phyloP scores from a whole-genome alignment of 2,888 invertebrate species.

The Notocelia uddmanniana region DNA sequence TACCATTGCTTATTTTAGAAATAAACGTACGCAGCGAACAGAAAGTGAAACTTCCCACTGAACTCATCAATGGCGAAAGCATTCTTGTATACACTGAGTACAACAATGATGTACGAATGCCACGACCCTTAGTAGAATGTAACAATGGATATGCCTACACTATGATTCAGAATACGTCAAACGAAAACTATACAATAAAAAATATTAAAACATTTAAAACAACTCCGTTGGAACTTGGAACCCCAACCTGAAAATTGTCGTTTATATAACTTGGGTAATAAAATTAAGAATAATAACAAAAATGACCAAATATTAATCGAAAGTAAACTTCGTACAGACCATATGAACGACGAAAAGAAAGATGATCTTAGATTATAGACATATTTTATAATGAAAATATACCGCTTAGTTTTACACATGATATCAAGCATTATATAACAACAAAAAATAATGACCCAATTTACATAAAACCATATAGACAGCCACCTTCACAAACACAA shows the following conservation, averaged over 20 bases:
- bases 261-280: background rate
- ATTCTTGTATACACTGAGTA: background rate
- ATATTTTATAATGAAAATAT: conserved; percentile 26
- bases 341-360: background rate
- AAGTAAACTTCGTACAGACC: conserved; percentile 11
- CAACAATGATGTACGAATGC: conserved; percentile 7
- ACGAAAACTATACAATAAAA: background rate
- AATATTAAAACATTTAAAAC: conserved; percentile 1
- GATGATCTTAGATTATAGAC: background rate
- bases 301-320: conserved; percentile 8
- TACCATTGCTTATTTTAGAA: background rate
- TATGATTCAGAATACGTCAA: too few relatives aligned
- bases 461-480: conserved; percentile 40
- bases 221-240: conserved; percentile 1
- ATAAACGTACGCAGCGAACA: background rate
- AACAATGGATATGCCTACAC: too few relatives aligned
- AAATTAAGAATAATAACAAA: background rate
- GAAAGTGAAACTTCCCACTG: background rate
- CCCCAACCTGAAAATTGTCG: background rate
- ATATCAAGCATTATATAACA: conserved; percentile 23
- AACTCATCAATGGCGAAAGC: background rate
- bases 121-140: conserved; percentile 5
- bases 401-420: conserved; percentile 27
- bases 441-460: conserved; percentile 29
- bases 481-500: conserved; percentile 37